phyloP scores from a whole-genome alignment of 2,797 vertebrate species.

The Hippocampus kuda region DNA sequence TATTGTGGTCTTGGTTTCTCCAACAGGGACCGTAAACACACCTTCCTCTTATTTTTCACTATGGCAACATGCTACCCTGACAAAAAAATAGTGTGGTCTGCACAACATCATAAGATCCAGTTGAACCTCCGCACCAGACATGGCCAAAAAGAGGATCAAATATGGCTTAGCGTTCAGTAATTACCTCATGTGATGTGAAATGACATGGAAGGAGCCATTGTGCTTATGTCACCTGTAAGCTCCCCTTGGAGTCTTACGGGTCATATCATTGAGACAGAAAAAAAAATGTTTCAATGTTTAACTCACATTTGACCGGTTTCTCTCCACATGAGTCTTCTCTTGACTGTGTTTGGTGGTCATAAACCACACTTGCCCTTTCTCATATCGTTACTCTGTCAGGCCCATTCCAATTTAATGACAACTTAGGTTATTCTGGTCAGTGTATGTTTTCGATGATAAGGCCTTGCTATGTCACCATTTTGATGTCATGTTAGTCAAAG shows the following conservation, averaged over 20 bases:
- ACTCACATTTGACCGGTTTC: neutral
- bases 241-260: neutral
- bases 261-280: neutral
- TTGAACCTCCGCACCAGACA: constrained; percentile 35
- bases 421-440: constrained; percentile 43
- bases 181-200: constrained; percentile 34
- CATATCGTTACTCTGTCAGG: constrained; percentile 36
- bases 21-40: constrained; percentile 41
- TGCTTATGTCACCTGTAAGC: constrained; percentile 3
- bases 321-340: neutral
- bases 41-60: constrained; percentile 54
- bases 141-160: constrained; percentile 55
- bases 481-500: constrained; percentile 32
- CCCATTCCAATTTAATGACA: constrained; percentile 25
- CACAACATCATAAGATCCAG: constrained; percentile 50
- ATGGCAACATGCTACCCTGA: constrained; percentile 50
- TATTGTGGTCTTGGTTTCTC: constrained; percentile 52
- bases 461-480: constrained; percentile 31
- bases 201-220: neutral
- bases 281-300: neutral
- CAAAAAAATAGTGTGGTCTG: constrained; percentile 58
- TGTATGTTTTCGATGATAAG: constrained; percentile 56
- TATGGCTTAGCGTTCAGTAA: constrained; percentile 27
- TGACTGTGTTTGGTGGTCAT: constrained; percentile 19
- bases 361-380: constrained; percentile 16